phyloP scores from a whole-genome alignment of 2,797 vertebrate genomes.

The Onychomys arenicola region DNA sequence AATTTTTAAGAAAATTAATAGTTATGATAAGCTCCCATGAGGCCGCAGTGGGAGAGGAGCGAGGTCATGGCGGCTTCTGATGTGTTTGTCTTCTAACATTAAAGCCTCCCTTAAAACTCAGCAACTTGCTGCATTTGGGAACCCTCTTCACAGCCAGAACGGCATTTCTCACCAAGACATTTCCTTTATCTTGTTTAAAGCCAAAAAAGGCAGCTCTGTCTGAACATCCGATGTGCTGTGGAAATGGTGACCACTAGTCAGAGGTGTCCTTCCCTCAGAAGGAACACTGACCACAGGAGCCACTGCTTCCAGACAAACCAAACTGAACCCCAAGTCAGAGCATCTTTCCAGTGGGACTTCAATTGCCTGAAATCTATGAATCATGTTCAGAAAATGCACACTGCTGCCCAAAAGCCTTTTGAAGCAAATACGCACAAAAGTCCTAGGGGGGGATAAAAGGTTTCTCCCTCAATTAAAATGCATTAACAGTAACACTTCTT shows the following conservation, averaged over 20 bases:
- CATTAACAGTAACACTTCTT: conserved; percentile 82
- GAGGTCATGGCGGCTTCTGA: background rate
- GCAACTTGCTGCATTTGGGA: background rate
- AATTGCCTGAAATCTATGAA: conserved; percentile 78
- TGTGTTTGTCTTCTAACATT: background rate
- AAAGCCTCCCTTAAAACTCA: conserved; percentile 8
- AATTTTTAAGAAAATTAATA: background rate
- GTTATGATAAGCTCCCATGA: conserved; percentile 18
- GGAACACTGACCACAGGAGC: conserved; percentile 55
- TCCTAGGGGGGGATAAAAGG: conserved; percentile 75
- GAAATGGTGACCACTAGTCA: background rate
- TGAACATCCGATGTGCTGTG: background rate
- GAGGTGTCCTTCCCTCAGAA: conserved; percentile 47
- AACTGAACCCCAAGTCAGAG: conserved; percentile 70
- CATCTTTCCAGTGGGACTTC: conserved; percentile 71
- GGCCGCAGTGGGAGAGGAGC: background rate
- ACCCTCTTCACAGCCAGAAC: background rate
- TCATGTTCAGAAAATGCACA: conserved; percentile 82
- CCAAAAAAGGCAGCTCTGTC: background rate
- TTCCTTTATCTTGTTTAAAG: conserved; percentile 10
- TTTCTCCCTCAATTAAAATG: conserved; percentile 85
- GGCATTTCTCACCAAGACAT: background rate
- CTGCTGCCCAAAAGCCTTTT: conserved; percentile 83
- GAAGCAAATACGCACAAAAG: conserved; percentile 85
- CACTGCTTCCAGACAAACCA: conserved; percentile 65